Base-by-base conservation (phyloP, 2,888 invertebrate species). In the Ischnus inquisitorius region DNA sequence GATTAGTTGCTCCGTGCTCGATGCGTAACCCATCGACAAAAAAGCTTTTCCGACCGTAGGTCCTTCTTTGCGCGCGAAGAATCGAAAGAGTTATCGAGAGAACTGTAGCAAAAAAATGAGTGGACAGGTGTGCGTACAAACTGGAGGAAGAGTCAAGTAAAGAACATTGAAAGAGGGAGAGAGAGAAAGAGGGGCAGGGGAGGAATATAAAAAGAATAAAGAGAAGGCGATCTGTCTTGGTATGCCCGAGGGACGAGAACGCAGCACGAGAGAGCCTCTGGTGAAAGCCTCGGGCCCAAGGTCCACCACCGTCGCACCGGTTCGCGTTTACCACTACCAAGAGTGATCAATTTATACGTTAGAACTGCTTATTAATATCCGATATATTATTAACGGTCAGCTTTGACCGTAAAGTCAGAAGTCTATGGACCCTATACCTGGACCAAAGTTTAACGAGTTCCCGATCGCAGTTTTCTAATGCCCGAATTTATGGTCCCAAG, bases 201-300 rank as follows among this genome's bases (percentile, higher is more conserved):
- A 64, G 25, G 72, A 75, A 75, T 39, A 43, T 57, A 85, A 78
- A 84, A 68, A 69, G 46, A 79, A 68, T 77, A 82, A 82, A 65
- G 85, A 84, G 72, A 83, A 84, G 89, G 88, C 83, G 89, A 91
- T 90, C 88, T 86, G 89, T 90, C 90, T 90, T 90, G 90, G 90
- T 89, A 90, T 90, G 90, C 87, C 83, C 88, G 84, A 72, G 80
- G 79, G 71, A 67, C 77, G 79, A 79, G 75, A 76, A 71, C 75
- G 22, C 68, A 22, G 54, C 69, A 74, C 69, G 8, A 39, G 67
- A 64, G 69, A 89, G 89, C 87, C 88, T 88, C 87, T 86, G 89
- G 89, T 90, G 90, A 90, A 90, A 91, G 91, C 89, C 88, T 88
- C 82, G 71, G 87, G 87, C 88, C 87, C 90, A 90, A 91, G 90